Percentiles rank a stretch among this genome's conserved stretches.
Conservation (phyloP, 53 echinoderm and acorn worm species). For the Patiria pectinifera region DNA sequence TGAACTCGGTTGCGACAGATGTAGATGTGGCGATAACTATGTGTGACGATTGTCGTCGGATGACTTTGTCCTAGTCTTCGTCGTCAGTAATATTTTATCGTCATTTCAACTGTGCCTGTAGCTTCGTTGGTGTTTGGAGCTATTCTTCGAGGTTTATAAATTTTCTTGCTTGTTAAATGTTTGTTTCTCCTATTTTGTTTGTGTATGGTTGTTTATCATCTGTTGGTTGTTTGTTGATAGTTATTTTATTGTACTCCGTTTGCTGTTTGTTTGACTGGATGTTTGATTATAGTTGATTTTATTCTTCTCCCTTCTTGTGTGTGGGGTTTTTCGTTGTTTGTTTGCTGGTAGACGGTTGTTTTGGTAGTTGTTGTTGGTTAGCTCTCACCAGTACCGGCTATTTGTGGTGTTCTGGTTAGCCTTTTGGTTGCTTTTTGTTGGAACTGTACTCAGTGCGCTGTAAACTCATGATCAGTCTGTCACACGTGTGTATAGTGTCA, state of each 20-base stretch:
- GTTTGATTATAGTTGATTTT: background rate
- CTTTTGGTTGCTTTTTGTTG: too few relatives aligned
- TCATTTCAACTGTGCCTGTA: background rate
- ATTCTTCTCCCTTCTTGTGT: background rate
- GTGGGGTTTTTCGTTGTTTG: background rate
- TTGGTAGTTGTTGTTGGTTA: too few relatives aligned
- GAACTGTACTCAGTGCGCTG: too few relatives aligned
- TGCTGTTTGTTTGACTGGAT: background rate
- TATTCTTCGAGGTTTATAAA: too few relatives aligned
- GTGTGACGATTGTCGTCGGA: background rate
- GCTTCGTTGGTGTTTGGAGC: too few relatives aligned
- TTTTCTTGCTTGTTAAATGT: too few relatives aligned
- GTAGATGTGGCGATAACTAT: background rate
- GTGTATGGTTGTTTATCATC: background rate
- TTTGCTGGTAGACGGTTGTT: background rate
- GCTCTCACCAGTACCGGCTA: too few relatives aligned
- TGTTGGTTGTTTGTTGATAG: background rate
- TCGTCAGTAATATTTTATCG: background rate
- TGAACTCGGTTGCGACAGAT: too few relatives aligned
- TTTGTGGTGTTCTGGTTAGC: too few relatives aligned
- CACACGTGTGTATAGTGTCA: background rate
- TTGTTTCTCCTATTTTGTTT: background rate
- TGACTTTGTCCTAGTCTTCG: background rate
- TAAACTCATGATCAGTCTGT: too few relatives aligned
- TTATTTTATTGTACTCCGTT: background rate